These are phyloP conservation scores for Megaceryle torquata DNA, from an alignment of 2,113 vertebrate genomes.

Conservation along the genomic window DNA sequence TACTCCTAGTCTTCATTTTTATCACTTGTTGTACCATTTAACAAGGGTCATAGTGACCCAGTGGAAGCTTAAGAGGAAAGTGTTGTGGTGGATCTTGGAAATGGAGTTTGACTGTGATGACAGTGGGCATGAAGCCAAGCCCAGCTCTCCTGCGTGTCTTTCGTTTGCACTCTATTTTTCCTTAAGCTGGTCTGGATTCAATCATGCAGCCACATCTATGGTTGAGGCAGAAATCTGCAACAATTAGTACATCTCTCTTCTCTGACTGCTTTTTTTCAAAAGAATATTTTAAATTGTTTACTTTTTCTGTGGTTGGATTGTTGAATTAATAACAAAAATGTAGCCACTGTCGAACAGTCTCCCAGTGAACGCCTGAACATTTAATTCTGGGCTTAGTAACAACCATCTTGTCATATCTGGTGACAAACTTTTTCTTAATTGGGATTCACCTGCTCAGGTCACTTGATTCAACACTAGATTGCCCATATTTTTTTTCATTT, in stretches of 20 bases:
- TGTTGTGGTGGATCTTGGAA: slow-evolving; percentile 33
- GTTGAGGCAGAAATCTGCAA: neutral
- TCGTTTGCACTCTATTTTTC: neutral
- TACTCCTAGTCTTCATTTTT: slow-evolving; percentile 39
- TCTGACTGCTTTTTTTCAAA: slow-evolving; percentile 29
- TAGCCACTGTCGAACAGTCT: neutral
- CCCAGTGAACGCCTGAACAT: neutral
- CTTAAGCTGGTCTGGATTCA: neutral
- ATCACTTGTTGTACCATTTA: slow-evolving; percentile 34
- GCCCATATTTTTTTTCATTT: neutral
- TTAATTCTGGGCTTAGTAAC: neutral
- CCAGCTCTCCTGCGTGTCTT: neutral
- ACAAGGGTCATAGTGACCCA: slow-evolving; percentile 57
- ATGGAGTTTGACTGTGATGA: neutral
- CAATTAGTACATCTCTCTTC: slow-evolving; percentile 7
- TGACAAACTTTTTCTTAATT: neutral
- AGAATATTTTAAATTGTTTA: slow-evolving; percentile 28
- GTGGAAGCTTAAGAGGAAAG: slow-evolving; percentile 27
- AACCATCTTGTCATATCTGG: neutral
- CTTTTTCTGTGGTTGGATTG: slow-evolving; percentile 16
- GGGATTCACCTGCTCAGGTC: neutral
- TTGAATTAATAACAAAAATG: slow-evolving; percentile 43
- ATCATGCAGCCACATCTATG: neutral
- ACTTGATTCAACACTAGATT: neutral
- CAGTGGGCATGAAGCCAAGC: neutral